Percentiles rank a stretch among this genome's conserved stretches.
phyloP scores from a whole-genome alignment of 2,797 vertebrate species.

The Cyprinella venusta region DNA sequence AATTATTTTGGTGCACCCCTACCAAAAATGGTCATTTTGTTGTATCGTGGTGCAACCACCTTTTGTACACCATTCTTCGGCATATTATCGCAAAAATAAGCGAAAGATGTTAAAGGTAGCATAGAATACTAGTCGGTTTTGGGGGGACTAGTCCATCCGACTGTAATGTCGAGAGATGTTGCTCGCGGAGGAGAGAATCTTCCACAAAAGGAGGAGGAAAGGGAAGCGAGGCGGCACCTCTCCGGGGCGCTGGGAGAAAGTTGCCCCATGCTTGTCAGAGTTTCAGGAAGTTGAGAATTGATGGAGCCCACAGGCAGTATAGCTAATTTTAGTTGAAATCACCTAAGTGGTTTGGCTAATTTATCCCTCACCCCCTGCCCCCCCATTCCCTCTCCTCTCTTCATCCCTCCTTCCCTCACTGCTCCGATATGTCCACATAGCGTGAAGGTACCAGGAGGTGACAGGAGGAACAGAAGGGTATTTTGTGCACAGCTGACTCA shows the following conservation, averaged over 20 bases:
- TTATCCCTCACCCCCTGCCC: constrained; percentile 77
- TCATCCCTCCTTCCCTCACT: constrained; percentile 46
- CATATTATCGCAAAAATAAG: too few species aligned
- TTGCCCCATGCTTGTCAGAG: constrained; percentile 76
- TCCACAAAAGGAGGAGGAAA: constrained; percentile 28
- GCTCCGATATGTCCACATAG: constrained; percentile 74
- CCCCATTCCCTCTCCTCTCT: constrained; percentile 52
- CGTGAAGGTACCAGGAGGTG: constrained; percentile 79
- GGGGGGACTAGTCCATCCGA: not conserved
- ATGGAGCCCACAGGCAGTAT: constrained; percentile 78
- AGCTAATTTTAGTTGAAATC: constrained; percentile 83
- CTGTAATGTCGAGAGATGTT: not conserved
- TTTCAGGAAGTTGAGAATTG: constrained; percentile 80
- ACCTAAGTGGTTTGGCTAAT: constrained; percentile 83
- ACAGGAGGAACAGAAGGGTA: constrained; percentile 79
- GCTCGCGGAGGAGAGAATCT: constrained; percentile 34
- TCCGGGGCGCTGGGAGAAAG: constrained; percentile 67
- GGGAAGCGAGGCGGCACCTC: constrained; percentile 59
- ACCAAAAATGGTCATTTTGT: too few species aligned
- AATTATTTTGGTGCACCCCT: too few species aligned
- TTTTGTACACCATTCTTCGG: too few species aligned
- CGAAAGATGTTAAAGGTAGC: not conserved
- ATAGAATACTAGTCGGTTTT: not conserved
- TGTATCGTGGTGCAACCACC: too few species aligned
- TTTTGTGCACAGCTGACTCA: constrained; percentile 81